Evolutionary conservation across 2,797 vertebrate genomes (phyloP), one percentile per base, ranked within the genome.

Genomic region (Thunnus albacares): DNA sequence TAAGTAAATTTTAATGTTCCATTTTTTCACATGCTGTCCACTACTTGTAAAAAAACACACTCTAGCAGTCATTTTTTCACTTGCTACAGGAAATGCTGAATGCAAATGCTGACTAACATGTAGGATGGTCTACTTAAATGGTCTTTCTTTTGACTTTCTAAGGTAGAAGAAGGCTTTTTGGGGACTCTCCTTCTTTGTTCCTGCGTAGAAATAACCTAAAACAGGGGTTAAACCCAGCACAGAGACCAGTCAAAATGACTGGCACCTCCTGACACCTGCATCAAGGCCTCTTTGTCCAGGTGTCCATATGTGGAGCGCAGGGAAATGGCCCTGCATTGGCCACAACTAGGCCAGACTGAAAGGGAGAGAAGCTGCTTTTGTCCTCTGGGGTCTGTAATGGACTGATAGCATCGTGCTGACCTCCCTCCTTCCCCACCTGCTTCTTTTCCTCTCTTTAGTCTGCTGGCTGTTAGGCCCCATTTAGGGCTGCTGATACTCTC

Each of bases 391-490:
- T 92, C 93, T 93, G 91, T 93, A 95, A 94, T 93, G 91, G 92
- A 92, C 92, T 74, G 93, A 96, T 94, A 95, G 90, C 86, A 94
- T 94, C 93, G 33, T 77, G 64, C 82, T 91, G 90, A 93, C 86
- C 89, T 93, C 82, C 88, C 87, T 90, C 72, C 83, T 85, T 83
- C 83, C 69, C 81, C 85, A 86, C 80, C 83, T 85, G 82, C 78
- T 87, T 82, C 81, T 87, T 80, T 87, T 72, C 82, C 83, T 90
- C 81, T 76, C 72, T 82, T 85, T 68, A 85, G 80, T 82, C 82
- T 60, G 75, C 63, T 89, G 86, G 82, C 87, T 88, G 84, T 84
- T 88, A 89, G 89, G 79, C 63, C 80, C 85, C 88, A 82, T 90
- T 93, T 87, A 84, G 83, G 79, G 45, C 58, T 81, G 76, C 70